Evolutionary conservation across 1,140 invertebrate species (phyloP).

Genomic region (Lepeophtheirus salmonis): DNA sequence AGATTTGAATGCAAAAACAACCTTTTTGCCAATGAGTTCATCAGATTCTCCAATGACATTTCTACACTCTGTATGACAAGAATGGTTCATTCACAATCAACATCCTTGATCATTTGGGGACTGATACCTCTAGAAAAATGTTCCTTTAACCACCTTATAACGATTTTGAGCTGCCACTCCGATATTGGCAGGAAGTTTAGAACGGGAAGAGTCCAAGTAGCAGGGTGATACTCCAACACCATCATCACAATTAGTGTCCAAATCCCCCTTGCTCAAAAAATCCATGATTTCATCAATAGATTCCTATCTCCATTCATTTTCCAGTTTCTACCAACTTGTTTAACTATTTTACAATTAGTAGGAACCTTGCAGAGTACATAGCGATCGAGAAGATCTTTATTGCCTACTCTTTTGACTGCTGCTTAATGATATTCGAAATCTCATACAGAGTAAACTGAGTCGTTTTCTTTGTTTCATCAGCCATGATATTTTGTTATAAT

Average conservation of each 20-base stretch:
- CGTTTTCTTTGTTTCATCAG: too few species aligned
- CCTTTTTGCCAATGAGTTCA: constrained; percentile 44
- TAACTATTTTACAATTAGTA: too few species aligned
- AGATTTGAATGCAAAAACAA: constrained; percentile 18
- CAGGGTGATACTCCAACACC: constrained; percentile 74
- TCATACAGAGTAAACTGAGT: too few species aligned
- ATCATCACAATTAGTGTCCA: constrained; percentile 67
- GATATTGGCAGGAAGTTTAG: constrained; percentile 48
- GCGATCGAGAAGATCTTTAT: too few species aligned
- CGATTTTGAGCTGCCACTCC: constrained; percentile 80
- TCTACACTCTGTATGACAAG: constrained; percentile 88
- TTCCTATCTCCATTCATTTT: constrained; percentile 37
- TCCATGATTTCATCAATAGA: constrained; percentile 63
- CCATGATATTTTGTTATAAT: too few species aligned
- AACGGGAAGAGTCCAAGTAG: constrained; percentile 59
- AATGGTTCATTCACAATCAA: constrained; percentile 83
- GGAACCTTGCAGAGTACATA: too few species aligned
- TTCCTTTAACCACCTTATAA: constrained; percentile 82
- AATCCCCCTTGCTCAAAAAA: constrained; percentile 49
- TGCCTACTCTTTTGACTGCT: too few species aligned
- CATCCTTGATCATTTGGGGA: constrained; percentile 65
- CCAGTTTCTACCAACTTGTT: constrained; percentile 99
- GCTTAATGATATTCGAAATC: too few species aligned
- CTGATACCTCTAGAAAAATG: constrained; percentile 68
- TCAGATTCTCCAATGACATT: constrained; percentile 86